A percentile compares a stretch with the other conserved stretches of the same genome.
Evolutionary conservation across 2,888 invertebrate genomes (phyloP).

Genomic region (Pyrrhosoma nymphula): DNA sequence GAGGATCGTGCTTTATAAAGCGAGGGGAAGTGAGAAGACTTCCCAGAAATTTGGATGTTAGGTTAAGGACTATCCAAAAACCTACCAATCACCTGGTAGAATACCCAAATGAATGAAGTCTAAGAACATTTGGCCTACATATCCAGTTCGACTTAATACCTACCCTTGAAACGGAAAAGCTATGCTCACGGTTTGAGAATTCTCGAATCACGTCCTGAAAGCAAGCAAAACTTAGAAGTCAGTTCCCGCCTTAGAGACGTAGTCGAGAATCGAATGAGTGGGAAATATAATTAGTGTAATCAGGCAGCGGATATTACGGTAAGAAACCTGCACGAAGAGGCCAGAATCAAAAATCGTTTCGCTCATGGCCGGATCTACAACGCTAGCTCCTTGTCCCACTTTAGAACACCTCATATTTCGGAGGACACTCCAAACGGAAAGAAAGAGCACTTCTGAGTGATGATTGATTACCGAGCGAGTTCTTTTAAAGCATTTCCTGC

Average conservation of each 20-base stretch:
- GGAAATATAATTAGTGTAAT: neutral
- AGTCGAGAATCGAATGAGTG: neutral
- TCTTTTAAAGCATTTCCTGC: neutral
- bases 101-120: too few species aligned
- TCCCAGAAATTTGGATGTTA: too few species aligned
- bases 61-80: too few species aligned
- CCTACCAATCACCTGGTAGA: too few species aligned
- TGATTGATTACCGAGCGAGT: slow-evolving; percentile 6
- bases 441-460: neutral
- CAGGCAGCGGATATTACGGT: neutral
- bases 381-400: neutral
- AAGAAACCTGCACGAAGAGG: neutral
- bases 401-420: neutral
- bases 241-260: neutral
- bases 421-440: slow-evolving; percentile 2
- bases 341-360: neutral
- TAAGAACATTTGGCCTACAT: too few species aligned
- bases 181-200: too few species aligned
- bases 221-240: neutral
- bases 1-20: too few species aligned
- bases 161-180: too few species aligned
- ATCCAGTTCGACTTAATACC: neutral
- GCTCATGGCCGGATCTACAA: neutral
- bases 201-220: neutral
- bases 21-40: too few species aligned